Evolutionary conservation across 1,140 invertebrate species (phyloP).

Genomic region (Melitaea cinxia): DNA sequence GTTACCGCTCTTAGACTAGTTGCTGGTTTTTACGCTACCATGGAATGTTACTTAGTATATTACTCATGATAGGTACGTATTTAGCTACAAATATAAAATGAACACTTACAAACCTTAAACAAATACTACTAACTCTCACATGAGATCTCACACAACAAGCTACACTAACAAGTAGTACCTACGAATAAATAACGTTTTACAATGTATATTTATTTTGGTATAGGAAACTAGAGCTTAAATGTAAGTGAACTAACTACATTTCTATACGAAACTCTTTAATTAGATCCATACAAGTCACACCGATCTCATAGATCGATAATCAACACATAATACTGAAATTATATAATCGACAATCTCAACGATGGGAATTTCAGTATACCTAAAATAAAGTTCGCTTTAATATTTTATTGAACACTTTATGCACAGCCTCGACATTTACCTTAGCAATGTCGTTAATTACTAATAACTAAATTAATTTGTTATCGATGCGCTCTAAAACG

Average conservation of each 20-base stretch:
- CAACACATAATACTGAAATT: constrained; percentile 68
- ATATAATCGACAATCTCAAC: constrained; percentile 71
- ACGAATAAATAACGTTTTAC: constrained; percentile 79
- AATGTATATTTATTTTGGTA: constrained; percentile 77
- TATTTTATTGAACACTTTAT: constrained; percentile 80
- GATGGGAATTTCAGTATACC: constrained; percentile 67
- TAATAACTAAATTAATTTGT: constrained; percentile 72
- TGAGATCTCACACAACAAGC: constrained; percentile 77
- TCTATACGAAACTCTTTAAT: constrained; percentile 43
- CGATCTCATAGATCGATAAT: constrained; percentile 51
- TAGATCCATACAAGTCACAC: constrained; percentile 43
- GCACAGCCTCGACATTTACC: constrained; percentile 76
- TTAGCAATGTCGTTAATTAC: constrained; percentile 67
- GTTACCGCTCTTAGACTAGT: constrained; percentile 68
- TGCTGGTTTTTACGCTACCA: constrained; percentile 63
- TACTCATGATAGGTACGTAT: constrained; percentile 61
- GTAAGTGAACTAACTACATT: constrained; percentile 45
- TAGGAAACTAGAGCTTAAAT: constrained; percentile 74
- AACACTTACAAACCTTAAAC: constrained; percentile 61
- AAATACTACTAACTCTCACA: constrained; percentile 50
- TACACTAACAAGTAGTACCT: constrained; percentile 62
- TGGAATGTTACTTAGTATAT: constrained; percentile 65
- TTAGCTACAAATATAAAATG: constrained; percentile 61
- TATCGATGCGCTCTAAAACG: constrained; percentile 79
- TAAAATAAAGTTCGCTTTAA: constrained; percentile 66